Evolutionary conservation across 1,140 invertebrate species (phyloP).

Genomic region (Oppia nitens): DNA sequence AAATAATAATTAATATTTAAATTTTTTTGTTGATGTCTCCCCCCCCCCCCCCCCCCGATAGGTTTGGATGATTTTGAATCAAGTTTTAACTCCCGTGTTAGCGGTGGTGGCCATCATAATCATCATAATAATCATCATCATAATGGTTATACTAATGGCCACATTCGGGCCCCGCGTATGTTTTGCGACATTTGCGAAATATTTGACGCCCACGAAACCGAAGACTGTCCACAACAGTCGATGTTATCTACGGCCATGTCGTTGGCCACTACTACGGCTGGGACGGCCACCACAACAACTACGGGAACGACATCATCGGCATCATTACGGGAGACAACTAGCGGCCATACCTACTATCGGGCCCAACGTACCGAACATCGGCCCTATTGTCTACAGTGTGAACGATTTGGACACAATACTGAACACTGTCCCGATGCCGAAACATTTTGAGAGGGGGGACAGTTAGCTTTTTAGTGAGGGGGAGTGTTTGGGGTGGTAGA

Average conservation of each 20-base stretch:
- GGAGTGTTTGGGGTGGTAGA: no score
- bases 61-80: constrained; percentile 6
- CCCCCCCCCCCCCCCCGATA: background rate
- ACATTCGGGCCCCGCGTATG: constrained; percentile 44
- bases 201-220: constrained; percentile 90
- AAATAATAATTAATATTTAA: no score
- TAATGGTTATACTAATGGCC: constrained; percentile 1
- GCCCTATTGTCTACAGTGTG: constrained; percentile 80
- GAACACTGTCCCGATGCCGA: constrained; percentile 60
- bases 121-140: background rate
- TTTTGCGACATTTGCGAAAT: constrained; percentile 96
- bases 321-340: constrained; percentile 27
- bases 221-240: constrained; percentile 79
- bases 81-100: background rate
- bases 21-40: background rate
- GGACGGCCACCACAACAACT: no score
- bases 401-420: constrained; percentile 66
- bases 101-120: background rate
- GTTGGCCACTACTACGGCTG: no score
- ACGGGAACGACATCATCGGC: background rate
- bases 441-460: constrained; percentile 43
- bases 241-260: constrained; percentile 38
- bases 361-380: constrained; percentile 38
- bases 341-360: constrained; percentile 31
- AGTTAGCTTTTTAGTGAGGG: no score